Conservation (phyloP, 2,888 invertebrate species). For the Neoascia interrupta region DNA sequence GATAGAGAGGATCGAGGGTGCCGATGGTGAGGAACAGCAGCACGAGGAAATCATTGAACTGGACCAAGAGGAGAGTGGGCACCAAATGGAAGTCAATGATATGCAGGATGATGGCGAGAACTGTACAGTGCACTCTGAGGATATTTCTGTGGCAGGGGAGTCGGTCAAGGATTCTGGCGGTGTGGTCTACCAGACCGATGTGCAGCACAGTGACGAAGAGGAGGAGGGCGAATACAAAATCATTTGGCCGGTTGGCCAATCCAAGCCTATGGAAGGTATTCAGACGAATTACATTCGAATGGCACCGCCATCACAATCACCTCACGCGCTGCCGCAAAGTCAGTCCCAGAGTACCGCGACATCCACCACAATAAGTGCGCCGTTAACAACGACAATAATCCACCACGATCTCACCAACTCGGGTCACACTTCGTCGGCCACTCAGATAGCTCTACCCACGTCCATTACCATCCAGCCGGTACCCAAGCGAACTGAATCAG, state of each 20-base stretch:
- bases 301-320: slow-evolving; percentile 56
- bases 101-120: slow-evolving; percentile 58
- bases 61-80: slow-evolving; percentile 58
- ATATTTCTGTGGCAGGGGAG: slow-evolving; percentile 54
- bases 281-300: slow-evolving; percentile 62
- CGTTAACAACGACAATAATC: slow-evolving; percentile 59
- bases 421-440: slow-evolving; percentile 35
- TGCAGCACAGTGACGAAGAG: slow-evolving; percentile 69
- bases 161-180: slow-evolving; percentile 48
- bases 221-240: slow-evolving; percentile 55
- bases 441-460: slow-evolving; percentile 52
- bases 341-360: slow-evolving; percentile 40
- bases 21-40: slow-evolving; percentile 69
- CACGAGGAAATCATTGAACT: slow-evolving; percentile 72
- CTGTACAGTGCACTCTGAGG: slow-evolving; percentile 55
- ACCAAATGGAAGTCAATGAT: slow-evolving; percentile 42
- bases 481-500: slow-evolving; percentile 39
- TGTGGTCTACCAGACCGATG: slow-evolving; percentile 68
- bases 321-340: slow-evolving; percentile 10
- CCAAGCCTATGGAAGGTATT: slow-evolving; percentile 45
- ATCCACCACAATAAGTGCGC: slow-evolving; percentile 25
- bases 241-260: slow-evolving; percentile 49
- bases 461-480: slow-evolving; percentile 62
- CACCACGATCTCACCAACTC: slow-evolving; percentile 65
- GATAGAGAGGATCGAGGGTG: slow-evolving; percentile 46